Evolutionary conservation across 1,140 invertebrate genomes (phyloP).

Genomic region (Drosophila cardini): DNA sequence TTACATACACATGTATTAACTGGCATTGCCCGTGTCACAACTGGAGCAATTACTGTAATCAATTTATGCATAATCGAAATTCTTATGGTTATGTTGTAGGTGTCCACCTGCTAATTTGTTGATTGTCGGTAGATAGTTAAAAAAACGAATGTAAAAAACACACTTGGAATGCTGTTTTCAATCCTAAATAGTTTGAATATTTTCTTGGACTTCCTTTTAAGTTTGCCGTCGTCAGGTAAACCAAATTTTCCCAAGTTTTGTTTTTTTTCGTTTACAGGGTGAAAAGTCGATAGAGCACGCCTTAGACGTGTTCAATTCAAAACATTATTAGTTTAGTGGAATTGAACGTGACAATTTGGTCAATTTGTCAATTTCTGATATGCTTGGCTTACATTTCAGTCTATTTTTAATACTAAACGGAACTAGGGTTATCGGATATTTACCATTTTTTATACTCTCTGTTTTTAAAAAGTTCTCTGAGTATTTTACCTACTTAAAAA

Average conservation of each 20-base stretch:
- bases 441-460: too few species aligned
- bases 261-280: neutral
- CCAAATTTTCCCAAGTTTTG: slow-evolving; percentile 5
- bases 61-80: slow-evolving; percentile 55
- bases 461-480: too few species aligned
- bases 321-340: slow-evolving; percentile 10
- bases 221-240: slow-evolving; percentile 23
- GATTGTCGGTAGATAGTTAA: slow-evolving; percentile 17
- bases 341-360: slow-evolving; percentile 25
- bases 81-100: slow-evolving; percentile 32
- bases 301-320: slow-evolving; percentile 20
- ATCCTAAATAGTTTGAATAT: neutral
- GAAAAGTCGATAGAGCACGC: slow-evolving; percentile 12
- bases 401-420: neutral
- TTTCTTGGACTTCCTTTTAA: slow-evolving; percentile 3
- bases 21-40: neutral
- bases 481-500: too few species aligned
- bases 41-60: slow-evolving; percentile 44
- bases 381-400: neutral
- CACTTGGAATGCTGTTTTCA: slow-evolving; percentile 8
- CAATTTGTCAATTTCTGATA: neutral
- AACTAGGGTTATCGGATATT: too few species aligned
- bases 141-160: neutral
- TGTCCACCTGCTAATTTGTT: slow-evolving; percentile 64
- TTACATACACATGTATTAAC: neutral